Conservation (phyloP, 1,140 invertebrate genomes). For the Tetramorium alpestre region DNA sequence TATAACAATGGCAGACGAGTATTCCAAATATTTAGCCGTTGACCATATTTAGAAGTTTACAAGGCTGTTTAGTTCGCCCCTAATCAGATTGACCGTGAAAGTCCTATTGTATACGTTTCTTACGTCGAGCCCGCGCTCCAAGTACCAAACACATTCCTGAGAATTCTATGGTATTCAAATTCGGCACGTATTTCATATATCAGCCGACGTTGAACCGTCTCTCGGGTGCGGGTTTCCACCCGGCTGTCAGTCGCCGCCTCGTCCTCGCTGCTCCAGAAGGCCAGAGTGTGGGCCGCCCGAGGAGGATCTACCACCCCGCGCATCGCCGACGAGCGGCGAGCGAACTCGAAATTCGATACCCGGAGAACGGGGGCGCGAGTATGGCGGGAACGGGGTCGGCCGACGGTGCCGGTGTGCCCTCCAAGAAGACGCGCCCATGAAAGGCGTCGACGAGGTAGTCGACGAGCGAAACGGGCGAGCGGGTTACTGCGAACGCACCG, state of each 20-base stretch:
- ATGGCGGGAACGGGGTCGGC: neutral
- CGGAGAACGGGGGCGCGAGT: neutral
- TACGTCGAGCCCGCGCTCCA: too few species aligned
- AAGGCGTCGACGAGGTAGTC: slow-evolving; percentile 1
- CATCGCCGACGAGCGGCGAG: slow-evolving; percentile 2
- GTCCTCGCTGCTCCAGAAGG: neutral
- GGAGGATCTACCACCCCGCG: slow-evolving; percentile 4
- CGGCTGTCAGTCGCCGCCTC: slow-evolving; percentile 4
- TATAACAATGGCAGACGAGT: too few species aligned
- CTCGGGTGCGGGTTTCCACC: neutral
- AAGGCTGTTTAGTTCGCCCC: too few species aligned
- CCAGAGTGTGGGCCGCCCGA: neutral
- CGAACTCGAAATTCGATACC: slow-evolving; percentile 45
- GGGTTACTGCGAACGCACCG: neutral
- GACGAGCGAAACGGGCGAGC: neutral
- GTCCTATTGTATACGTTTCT: neutral
- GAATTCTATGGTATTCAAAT: neutral
- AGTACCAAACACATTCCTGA: neutral
- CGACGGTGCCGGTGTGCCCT: neutral
- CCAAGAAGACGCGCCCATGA: neutral
- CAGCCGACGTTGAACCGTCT: neutral
- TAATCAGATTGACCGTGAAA: neutral
- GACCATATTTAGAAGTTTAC: neutral
- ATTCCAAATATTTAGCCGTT: neutral
- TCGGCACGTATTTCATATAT: neutral